Base-by-base conservation (phyloP, 2,797 vertebrate species). In the Hafferia zeledoni region DNA sequence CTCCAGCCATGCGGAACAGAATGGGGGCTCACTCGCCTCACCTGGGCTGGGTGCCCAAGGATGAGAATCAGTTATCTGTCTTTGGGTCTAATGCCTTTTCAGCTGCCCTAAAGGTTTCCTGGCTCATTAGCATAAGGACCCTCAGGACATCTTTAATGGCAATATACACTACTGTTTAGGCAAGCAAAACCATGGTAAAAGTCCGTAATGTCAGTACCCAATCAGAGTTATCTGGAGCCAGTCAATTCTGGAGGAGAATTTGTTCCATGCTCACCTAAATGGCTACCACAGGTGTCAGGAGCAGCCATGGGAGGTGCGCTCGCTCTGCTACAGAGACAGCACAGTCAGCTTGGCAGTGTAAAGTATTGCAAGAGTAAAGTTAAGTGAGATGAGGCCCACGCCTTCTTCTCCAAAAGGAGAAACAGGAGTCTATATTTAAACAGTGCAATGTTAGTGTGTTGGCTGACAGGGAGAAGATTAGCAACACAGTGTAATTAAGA, bases 401-500 rank as follows among this genome's bases (percentile, higher is more conserved):
- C 43, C 41, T 65, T 75, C 71, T 49, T 39, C 41, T 74, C 67
- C 72, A 64, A 68, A 77, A 74, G 44, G 19, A 87, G 80, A 44
- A 90, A 61, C 8, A 57, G 30, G 28, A 79, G 22, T 41, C 43
- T 74, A 24, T 10, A 23, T 75, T 46, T 83, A 59, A 84, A 17
- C 6, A 84, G 53, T 35, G 39, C 47, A 83, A 55, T 0, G 0
- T 19, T 46, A 24, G 1, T 2, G 4, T 47, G 44, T 28, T 68
- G 90, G 72, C 4, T 87, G 75, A 77, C 8, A 72, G 28, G 39
- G 17, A 31, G 64, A 71, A 65, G 72, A 89, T n/a, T 27, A 59
- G 14, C 35, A 81, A 63, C 16, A 31, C 13, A 41, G 23, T 16
- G 19, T 67, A 67, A 85, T 67, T 91, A 68, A 77, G 47, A 52